Base-by-base conservation (phyloP, 2,797 vertebrate species). In the Sparus aurata region DNA sequence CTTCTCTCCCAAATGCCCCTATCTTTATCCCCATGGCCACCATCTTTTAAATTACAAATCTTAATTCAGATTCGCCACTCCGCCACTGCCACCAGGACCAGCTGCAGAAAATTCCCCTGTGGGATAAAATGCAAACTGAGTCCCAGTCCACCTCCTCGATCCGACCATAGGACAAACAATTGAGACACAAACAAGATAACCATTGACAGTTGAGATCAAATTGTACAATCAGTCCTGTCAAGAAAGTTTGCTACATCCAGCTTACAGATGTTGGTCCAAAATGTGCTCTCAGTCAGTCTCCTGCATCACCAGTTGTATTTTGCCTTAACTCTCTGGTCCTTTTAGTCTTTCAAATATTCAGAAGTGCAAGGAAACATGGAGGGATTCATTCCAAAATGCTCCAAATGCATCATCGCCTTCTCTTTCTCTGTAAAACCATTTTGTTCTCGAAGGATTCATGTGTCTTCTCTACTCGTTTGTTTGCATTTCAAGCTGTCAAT, bases 41-140 rank as follows among this genome's bases (percentile, higher is more conserved):
- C 87, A 91, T 94, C 91, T 93, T 94, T 94, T 92, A 95, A 95
- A 92, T 94, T 84, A 93, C 91, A 93, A 94, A 94, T 94, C 93
- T 93, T 93, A 94, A 94, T 94, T 93, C 86, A 77, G 84, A 91
- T 82, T 60, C 27, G 5, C 73, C 68, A 4, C 61, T 82, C 57
- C 34, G 5, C 73, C 68, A 5, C 61, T 64, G 69, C 82, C 66
- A 34, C 55, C 62, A 17, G 75, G 66, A 74, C 79, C 90, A 91
- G 89, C 89, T 91, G 89, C 77, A 79, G 68, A 73, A 53, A 58
- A 85, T 59, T 79, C 79, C 77, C 82, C 79, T 5, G 45, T 59
- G 80, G 77, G 68, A 38, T 30, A 22, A 81, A 66, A 84, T 69
- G 49, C 75, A 78, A 73, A 80, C 46, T 22, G 72, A 58, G 63